Evolutionary conservation across 2,797 vertebrate species (phyloP), one percentile per base, ranked within the genome.

Genomic region (Rhodeus uyekii): DNA sequence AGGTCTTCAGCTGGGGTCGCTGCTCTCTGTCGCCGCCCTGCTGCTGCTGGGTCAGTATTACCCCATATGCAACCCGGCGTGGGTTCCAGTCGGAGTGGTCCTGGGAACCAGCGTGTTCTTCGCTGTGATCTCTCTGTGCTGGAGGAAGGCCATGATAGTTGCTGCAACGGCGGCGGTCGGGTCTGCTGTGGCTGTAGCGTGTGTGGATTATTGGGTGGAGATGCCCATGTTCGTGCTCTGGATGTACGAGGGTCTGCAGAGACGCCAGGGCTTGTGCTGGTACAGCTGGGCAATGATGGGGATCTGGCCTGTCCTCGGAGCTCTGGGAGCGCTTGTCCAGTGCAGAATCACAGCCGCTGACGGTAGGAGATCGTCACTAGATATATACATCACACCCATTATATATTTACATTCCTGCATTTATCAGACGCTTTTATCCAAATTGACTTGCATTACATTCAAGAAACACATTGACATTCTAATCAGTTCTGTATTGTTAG

Each of bases 1-100:
- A 0, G 96, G 96, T 53, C 92, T 97, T 3, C 94, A 96, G 85
- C 93, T 97, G 86, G 96, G 96, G 32, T 83, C 94, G 78, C 92
- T 96, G 69, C 81, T 96, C 63, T 95, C 94, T 12, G 69, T 93
- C 0, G 88, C 92, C 58, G 67, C 88, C 38, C 91, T 96, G 83
- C 87, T 96, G 84, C 90, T 91, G 1, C 77, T 93, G 0, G 93
- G 94, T 44, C 96, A 96, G 67, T 91, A 95, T 86, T 92, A 94
- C 88, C 32, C 81, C 9, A 90, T 90, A 34, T 93, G 95, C 0
- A 87, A 86, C 55, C 95, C 94, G 0, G 88, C 88, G 8, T 98
- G 96, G 97, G 90, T 94, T 76, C 96, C 95, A 1, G 91, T 94
- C 0, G 84, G 91, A 1, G 86, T 83, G 0, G 84, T 94, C 12